Conservation (phyloP, 2,113 vertebrate genomes). For the Macaca nemestrina region DNA sequence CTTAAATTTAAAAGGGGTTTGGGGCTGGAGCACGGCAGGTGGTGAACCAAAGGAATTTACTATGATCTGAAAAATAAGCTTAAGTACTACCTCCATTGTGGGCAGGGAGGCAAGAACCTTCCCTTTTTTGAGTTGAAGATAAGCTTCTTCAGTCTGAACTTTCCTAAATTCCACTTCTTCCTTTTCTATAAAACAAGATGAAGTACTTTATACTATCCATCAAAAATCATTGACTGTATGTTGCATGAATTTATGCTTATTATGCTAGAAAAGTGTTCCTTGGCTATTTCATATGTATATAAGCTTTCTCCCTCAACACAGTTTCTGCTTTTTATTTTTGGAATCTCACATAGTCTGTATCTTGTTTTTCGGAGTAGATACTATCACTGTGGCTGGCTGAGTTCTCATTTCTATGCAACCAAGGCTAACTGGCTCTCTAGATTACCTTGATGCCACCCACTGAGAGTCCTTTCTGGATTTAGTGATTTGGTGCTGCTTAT, state of each 20-base stretch:
- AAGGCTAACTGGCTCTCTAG: background rate
- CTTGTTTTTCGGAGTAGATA: background rate
- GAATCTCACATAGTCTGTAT: background rate
- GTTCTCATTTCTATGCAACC: background rate
- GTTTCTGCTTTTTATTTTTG: background rate
- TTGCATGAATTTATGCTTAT: background rate
- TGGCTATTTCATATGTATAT: background rate
- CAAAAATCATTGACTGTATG: background rate
- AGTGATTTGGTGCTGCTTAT: background rate
- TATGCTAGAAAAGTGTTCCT: background rate
- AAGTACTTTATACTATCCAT: background rate
- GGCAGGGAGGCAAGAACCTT: background rate
- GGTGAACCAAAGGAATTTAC: conserved; percentile 15
- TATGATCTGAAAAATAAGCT: background rate
- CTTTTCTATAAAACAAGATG: background rate
- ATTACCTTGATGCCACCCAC: background rate
- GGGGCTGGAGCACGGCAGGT: background rate
- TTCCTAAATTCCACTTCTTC: background rate
- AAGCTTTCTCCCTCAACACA: background rate
- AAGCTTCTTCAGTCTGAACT: background rate
- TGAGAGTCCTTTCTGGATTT: background rate
- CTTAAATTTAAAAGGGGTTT: background rate
- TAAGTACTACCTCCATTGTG: background rate
- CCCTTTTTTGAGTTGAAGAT: background rate
- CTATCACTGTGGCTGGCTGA: background rate